Conservation (phyloP, 2,113 vertebrate genomes). For the Zosterops borbonicus region DNA sequence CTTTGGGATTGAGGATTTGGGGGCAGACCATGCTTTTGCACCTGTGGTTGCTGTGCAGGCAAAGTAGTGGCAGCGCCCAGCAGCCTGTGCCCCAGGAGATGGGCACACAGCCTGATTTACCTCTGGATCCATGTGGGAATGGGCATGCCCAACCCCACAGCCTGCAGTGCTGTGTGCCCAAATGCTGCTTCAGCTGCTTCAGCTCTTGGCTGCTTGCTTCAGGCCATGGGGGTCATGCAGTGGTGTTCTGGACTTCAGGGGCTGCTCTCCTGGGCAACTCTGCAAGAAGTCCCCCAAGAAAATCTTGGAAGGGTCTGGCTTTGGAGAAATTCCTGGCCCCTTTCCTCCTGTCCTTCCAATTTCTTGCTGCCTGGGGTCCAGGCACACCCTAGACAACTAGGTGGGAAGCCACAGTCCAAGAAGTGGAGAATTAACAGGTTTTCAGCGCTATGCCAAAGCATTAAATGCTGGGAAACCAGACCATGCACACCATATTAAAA, state of each 20-base stretch:
- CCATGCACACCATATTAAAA: not conserved
- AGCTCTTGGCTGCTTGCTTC: not conserved
- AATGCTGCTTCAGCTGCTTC: not conserved
- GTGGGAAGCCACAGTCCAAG: slow-evolving; percentile 3
- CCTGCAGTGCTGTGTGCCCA: not conserved
- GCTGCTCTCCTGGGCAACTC: not conserved
- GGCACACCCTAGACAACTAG: not conserved
- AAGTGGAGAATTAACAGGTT: not conserved
- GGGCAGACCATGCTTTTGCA: rapidly evolving
- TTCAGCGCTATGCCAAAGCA: not conserved
- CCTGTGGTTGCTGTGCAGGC: rapidly evolving
- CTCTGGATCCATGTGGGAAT: not conserved
- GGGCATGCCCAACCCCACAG: not conserved
- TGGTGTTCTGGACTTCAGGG: not conserved
- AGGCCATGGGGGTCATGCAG: not conserved
- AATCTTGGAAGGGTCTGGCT: not conserved
- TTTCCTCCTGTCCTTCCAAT: not conserved
- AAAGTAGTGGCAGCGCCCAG: rapidly evolving
- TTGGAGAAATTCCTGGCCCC: not conserved
- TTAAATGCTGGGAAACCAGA: slow-evolving; percentile 4
- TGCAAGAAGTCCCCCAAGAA: not conserved
- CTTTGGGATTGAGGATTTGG: not conserved
- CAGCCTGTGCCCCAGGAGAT: not conserved
- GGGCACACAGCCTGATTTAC: not conserved
- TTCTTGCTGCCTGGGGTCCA: not conserved